Evolutionary conservation across 2,113 vertebrate species (phyloP).

Genomic region (Lepisosteus oculatus): DNA sequence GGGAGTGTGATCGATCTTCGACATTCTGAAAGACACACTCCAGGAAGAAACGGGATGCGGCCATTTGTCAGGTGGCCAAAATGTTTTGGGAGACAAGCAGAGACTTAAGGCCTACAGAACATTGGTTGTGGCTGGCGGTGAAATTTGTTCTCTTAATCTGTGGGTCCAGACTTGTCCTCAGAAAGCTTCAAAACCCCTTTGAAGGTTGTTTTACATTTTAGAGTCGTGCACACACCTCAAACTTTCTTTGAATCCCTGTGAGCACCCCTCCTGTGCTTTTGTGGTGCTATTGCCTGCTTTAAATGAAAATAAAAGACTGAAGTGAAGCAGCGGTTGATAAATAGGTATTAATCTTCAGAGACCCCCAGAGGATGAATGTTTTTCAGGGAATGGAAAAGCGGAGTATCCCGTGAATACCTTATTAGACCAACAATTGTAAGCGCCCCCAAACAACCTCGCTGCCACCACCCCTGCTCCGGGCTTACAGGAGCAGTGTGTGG

Average conservation of each 20-base stretch:
- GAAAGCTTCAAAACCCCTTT: background rate
- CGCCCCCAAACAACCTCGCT: background rate
- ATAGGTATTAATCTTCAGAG: constrained; percentile 10
- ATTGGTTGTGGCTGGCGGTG: background rate
- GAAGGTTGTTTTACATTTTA: background rate
- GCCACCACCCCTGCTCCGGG: background rate
- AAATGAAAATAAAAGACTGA: constrained; percentile 1
- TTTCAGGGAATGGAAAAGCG: constrained; percentile 8
- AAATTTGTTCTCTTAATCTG: background rate
- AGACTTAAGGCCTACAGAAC: no score
- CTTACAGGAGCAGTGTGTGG: background rate
- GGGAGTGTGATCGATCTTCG: no score
- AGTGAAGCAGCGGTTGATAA: constrained; percentile 11
- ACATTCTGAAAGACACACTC: no score
- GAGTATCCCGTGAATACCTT: background rate
- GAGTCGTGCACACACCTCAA: background rate
- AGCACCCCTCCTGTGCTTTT: background rate
- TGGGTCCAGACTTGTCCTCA: no score
- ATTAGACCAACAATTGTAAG: background rate
- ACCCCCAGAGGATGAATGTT: constrained; percentile 9
- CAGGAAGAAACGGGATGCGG: no score
- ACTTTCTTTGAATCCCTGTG: background rate
- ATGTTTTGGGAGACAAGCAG: no score
- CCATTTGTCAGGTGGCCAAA: no score
- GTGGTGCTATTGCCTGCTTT: background rate